These are phyloP conservation scores for Cyaniris semiargus DNA, from an alignment of 2,888 invertebrate species.

Conservation along the genomic window DNA sequence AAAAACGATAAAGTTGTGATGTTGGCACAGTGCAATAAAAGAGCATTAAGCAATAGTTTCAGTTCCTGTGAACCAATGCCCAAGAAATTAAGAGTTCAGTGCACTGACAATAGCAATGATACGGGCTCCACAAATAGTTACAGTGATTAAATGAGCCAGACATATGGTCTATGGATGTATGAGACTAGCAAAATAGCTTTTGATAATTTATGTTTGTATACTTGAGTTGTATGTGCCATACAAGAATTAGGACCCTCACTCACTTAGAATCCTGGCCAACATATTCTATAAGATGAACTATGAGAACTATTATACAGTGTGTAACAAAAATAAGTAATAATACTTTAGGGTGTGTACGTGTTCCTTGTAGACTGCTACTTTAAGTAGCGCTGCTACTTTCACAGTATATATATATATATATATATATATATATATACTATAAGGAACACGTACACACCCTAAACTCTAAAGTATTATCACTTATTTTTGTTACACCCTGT, in stretches of 20 bases:
- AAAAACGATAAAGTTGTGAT: constrained; percentile 51
- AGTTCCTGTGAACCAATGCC: constrained; percentile 63
- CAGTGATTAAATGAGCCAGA: constrained; percentile 34
- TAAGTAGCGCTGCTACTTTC: too few species aligned
- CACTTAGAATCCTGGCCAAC: not conserved
- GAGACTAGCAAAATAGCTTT: too few species aligned
- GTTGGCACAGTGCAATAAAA: constrained; percentile 56
- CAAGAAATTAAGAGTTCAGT: constrained; percentile 55
- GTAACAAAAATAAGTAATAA: too few species aligned
- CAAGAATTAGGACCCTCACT: not conserved
- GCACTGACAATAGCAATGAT: constrained; percentile 45
- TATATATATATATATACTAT: too few species aligned
- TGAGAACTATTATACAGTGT: too few species aligned
- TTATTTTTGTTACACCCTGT: too few species aligned
- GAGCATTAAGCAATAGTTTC: constrained; percentile 57
- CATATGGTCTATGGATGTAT: not conserved
- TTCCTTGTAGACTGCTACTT: too few species aligned
- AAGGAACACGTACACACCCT: too few species aligned
- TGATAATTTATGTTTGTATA: not conserved
- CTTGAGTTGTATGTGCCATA: not conserved
- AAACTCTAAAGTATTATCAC: too few species aligned
- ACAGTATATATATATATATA: too few species aligned
- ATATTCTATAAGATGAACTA: too few species aligned
- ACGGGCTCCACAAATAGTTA: constrained; percentile 61
- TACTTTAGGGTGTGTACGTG: too few species aligned